These are phyloP conservation scores for Petroica traversi DNA, from an alignment of 2,113 vertebrate species.

Conservation along the genomic window DNA sequence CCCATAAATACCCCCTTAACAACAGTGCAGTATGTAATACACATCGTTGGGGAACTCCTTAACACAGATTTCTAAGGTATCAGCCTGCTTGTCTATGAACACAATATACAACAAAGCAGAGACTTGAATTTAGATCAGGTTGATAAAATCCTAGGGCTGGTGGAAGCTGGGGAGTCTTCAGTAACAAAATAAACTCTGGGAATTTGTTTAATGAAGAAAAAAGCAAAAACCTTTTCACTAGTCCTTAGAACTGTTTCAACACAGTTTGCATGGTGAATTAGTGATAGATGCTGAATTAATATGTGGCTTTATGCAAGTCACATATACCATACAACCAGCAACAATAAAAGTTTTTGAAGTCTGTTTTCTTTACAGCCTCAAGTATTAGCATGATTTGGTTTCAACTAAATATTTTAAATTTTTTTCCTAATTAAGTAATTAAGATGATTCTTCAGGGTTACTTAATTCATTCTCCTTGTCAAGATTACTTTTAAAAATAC, in stretches of 20 bases:
- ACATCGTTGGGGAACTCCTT: constrained; percentile 61
- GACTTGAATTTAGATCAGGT: background rate
- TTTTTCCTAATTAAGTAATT: background rate
- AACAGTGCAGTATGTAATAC: constrained; percentile 51
- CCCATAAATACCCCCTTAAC: constrained; percentile 64
- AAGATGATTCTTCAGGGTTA: background rate
- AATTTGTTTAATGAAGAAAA: background rate
- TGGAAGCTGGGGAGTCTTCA: background rate
- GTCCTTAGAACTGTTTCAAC: background rate
- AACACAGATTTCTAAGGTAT: constrained; percentile 27
- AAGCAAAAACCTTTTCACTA: background rate
- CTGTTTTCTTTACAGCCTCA: background rate
- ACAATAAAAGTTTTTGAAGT: background rate
- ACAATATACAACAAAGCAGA: background rate
- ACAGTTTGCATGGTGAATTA: background rate
- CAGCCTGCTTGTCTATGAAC: background rate
- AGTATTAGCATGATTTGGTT: background rate
- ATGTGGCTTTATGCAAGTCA: background rate
- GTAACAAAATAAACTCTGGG: background rate
- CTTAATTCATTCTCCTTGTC: background rate
- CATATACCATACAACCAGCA: background rate
- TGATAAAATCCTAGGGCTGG: background rate
- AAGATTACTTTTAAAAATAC: background rate
- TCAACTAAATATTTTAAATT: background rate
- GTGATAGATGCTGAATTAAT: background rate